Base-by-base conservation (phyloP, 2,113 vertebrate genomes). In the Brachyistius frenatus region DNA sequence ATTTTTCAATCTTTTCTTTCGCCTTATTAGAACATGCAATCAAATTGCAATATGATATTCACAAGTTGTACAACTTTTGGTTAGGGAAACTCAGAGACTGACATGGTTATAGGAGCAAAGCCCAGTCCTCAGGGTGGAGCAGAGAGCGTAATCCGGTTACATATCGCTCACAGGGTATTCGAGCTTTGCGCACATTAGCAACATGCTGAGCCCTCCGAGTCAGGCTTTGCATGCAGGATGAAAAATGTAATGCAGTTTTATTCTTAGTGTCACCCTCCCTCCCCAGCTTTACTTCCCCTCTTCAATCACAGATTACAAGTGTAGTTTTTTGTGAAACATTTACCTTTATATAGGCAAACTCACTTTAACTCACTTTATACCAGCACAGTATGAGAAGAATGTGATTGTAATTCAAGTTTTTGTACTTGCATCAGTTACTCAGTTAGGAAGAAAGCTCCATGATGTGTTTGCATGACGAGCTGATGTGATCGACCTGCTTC, bases 341-440 rank as follows among this genome's bases (percentile, higher is more conserved):
- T 71, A 73, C 62, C 65, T 68, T 56, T 44, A 61, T 35, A 50
- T 35, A 76, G 81, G 68, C 77, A 46, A 79, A 62, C 73, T 84
- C 81, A 90, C 80, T 73, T 91, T 74, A 72, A 81, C 73, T 80
- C 89, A 89, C 84, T 80, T 86, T 83, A 76, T 85, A 90, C 90
- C 90, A 93, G 92, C 91, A 93, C 91, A 93, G 80, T 84, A 89
- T 75, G 65, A 92, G 81, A 88, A 86, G 89, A 92, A 92, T 92
- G 89, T 92, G 80, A 83, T 60, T 87, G 76, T 84, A 88, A 87
- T 70, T 79, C 30, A 46, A 67, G 14, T 62, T 81, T 88, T 67
- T 67, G 66, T 82, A 83, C 68, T 69, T 75, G 66, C 82, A 78
- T 78, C 85, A 66, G 13, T 76, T 86, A 61, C 37, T 85, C 60